Evolutionary conservation across 2,888 invertebrate species (phyloP), one percentile per base, ranked within the genome.

Genomic region (Encarsia formosa): DNA sequence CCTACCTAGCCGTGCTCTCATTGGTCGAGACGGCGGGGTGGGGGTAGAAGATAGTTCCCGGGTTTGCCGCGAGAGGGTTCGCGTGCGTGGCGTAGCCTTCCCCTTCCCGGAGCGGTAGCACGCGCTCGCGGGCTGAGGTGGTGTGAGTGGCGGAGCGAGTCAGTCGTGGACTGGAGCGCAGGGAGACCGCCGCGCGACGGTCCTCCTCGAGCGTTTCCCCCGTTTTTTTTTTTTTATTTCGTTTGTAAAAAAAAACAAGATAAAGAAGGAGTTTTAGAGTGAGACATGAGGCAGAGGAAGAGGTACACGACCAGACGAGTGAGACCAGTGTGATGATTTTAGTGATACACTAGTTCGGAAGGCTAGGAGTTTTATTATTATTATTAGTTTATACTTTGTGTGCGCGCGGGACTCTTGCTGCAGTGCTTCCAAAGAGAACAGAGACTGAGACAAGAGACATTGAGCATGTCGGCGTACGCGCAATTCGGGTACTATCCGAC

Each of bases 401-500:
- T 11, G 26, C 6, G 6, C 11, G 26, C 26, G 26, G 26, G 26
- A 26, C 26, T 26, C 26, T 6, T 26, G 11, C 26, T 6, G 26
- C 26, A 6, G 26, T 11, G 26, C 26, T 11, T 11, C 26, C 6
- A 6, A 11, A 26, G 11, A 6, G 26, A 11, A 26, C 26, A 8
- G 6, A 26, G 26, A 8, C 6, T 11, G 26, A 26, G 26, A 26
- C n/a, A 26, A 26, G 26, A 6, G 26, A 11, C 34, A n/a, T 15
- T 34, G 44, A 31, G 40, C 44, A 82, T 83, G 83, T 83, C 91
- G 76, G 88, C 91, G 69, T 92, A 92, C 79, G 85, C 91, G 74
- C 91, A 92, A 79, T 91, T 91, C 79, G 91, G 91, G 81, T 92
- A 91, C 77, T 91, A 91, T 81, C 88, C 90, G 82, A 83, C 91